A percentile compares a stretch with the other conserved stretches of the same genome.
Evolutionary conservation across 2,113 vertebrate species (phyloP).

Genomic region (Narcine bancroftii): DNA sequence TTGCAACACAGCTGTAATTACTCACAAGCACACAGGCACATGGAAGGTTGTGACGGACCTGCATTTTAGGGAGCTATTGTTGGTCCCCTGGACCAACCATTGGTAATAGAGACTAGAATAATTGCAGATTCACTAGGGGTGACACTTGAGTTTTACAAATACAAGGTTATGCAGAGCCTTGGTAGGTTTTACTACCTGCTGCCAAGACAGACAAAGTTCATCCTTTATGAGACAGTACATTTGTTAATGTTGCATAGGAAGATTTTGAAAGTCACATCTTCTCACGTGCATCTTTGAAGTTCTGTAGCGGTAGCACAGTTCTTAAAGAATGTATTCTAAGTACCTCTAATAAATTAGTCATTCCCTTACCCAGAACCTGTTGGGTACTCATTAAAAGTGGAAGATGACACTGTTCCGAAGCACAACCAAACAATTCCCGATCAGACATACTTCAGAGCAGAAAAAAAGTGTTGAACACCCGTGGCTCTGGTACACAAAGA

Average conservation of each 20-base stretch:
- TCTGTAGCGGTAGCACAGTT: background rate
- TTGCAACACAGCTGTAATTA: constrained; percentile 34
- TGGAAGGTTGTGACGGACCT: constrained; percentile 35
- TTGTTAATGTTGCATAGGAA: background rate
- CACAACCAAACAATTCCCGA: background rate
- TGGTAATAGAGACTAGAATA: constrained; percentile 30
- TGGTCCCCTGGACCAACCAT: constrained; percentile 13
- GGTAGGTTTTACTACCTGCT: background rate
- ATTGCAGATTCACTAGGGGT: constrained; percentile 24
- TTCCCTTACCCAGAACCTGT: background rate
- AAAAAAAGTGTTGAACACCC: constrained; percentile 1
- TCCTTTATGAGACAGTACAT: background rate
- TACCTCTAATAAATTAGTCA: constrained; percentile 30
- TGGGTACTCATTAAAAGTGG: constrained; percentile 35
- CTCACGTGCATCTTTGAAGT: background rate
- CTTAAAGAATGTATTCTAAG: background rate
- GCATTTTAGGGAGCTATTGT: constrained; percentile 16
- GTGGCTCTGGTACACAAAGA: background rate
- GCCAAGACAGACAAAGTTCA: background rate
- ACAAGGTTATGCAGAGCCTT: background rate
- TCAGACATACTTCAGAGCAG: background rate
- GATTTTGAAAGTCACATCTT: constrained; percentile 2
- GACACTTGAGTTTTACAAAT: constrained; percentile 12
- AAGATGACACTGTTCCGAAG: background rate
- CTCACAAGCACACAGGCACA: constrained; percentile 19